phyloP scores from a whole-genome alignment of 2,113 vertebrate genomes.

The Coregonus clupeaformis region DNA sequence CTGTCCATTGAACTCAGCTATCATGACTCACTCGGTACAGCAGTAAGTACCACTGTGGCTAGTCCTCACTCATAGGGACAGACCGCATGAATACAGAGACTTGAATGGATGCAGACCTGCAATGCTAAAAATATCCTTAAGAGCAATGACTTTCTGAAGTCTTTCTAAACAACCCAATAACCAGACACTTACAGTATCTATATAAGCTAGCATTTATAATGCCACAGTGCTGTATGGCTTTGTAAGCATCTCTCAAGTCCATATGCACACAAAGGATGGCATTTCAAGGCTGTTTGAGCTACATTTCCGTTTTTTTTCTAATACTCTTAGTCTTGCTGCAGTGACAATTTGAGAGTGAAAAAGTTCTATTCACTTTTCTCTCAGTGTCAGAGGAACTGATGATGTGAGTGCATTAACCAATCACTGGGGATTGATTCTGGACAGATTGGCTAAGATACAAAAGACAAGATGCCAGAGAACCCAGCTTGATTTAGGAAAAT shows the following conservation, averaged over 20 bases:
- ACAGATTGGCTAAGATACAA: background rate
- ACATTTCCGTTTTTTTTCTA: background rate
- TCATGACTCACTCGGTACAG: conserved; percentile 30
- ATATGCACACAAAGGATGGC: background rate
- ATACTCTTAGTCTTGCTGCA: too few species aligned
- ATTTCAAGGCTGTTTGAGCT: background rate
- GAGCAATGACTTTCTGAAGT: conserved; percentile 29
- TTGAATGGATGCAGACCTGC: conserved; percentile 17
- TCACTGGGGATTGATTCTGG: background rate
- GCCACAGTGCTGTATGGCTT: background rate
- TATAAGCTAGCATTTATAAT: background rate
- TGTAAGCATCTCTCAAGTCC: background rate
- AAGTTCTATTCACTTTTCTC: background rate
- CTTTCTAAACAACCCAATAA: conserved; percentile 11
- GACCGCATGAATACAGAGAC: conserved; percentile 25
- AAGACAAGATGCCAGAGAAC: too few species aligned
- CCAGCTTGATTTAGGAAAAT: background rate
- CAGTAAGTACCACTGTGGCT: background rate
- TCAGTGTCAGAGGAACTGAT: background rate
- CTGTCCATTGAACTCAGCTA: conserved; percentile 31
- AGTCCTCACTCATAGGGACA: conserved; percentile 9
- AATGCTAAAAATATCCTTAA: conserved; percentile 31
- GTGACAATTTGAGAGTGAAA: too few species aligned
- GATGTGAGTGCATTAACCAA: background rate
- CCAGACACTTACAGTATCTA: conserved; percentile 5